Percentiles rank a stretch among this genome's conserved stretches.
Conservation (phyloP, 2,113 vertebrate species). For the Coturnix japonica region DNA sequence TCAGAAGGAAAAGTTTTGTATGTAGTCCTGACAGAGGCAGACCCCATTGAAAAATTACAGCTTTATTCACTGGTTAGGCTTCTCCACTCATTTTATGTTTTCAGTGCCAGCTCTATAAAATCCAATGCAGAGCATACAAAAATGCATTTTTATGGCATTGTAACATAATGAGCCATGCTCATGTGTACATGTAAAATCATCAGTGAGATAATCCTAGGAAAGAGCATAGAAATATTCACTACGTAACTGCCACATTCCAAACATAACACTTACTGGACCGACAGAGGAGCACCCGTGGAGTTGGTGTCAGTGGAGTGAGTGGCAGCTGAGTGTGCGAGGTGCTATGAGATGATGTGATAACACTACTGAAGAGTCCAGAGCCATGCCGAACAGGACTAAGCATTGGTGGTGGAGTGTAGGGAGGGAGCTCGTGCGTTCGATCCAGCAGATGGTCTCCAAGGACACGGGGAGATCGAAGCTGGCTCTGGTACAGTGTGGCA, state of each 20-base stretch:
- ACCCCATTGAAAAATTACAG: neutral
- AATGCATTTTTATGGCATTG: neutral
- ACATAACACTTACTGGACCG: conserved; percentile 80
- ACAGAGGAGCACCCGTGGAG: conserved; percentile 80
- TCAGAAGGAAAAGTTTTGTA: neutral
- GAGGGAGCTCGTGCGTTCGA: conserved; percentile 71
- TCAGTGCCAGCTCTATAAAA: neutral
- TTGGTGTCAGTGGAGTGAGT: conserved; percentile 79
- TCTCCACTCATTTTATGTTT: neutral
- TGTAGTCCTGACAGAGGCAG: neutral
- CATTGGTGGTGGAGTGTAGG: conserved; percentile 90
- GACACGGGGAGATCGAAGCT: conserved; percentile 82
- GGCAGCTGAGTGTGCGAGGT: conserved; percentile 75
- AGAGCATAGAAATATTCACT: neutral
- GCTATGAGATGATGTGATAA: conserved; percentile 71
- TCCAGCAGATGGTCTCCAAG: conserved; percentile 80
- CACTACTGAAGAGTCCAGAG: conserved; percentile 87
- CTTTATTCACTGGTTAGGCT: neutral
- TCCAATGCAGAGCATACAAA: neutral
- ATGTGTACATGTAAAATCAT: neutral
- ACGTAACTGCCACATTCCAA: rapidly evolving
- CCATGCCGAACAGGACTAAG: conserved; percentile 88
- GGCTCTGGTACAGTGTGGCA: conserved; percentile 87
- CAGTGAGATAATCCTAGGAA: rapidly evolving
- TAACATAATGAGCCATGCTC: neutral